phyloP scores from a whole-genome alignment of 1,140 invertebrate genomes.

The Triops cancriformis region DNA sequence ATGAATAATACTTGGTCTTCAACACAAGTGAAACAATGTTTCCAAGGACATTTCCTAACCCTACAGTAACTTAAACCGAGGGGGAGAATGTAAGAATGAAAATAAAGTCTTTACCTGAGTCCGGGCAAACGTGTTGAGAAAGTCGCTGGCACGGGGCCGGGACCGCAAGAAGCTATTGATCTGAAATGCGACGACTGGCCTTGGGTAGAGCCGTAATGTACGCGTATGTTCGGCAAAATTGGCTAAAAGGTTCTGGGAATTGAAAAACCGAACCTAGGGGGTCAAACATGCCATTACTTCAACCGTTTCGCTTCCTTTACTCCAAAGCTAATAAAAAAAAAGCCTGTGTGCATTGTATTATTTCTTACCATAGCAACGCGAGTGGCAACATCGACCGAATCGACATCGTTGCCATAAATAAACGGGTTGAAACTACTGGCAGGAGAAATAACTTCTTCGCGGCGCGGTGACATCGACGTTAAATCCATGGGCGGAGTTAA shows the following conservation, averaged over 20 bases:
- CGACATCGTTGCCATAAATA: slow-evolving; percentile 91
- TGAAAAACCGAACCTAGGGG: slow-evolving; percentile 85
- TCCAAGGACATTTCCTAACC: too few species aligned
- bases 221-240: slow-evolving; percentile 97
- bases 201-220: slow-evolving; percentile 88
- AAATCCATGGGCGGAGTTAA: slow-evolving; percentile 31
- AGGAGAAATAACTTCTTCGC: slow-evolving; percentile 29
- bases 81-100: too few species aligned
- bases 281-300: background rate
- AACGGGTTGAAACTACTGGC: slow-evolving; percentile 62
- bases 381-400: slow-evolving; percentile 97
- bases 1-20: too few species aligned
- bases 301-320: background rate
- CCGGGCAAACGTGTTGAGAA: slow-evolving; percentile 81
- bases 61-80: too few species aligned
- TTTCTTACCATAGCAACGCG: slow-evolving; percentile 86
- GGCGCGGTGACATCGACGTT: slow-evolving; percentile 30
- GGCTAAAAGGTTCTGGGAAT: slow-evolving; percentile 89
- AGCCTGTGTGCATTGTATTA: slow-evolving; percentile 17
- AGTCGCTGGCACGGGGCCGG: slow-evolving; percentile 59
- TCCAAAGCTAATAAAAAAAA: background rate
- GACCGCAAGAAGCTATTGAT: slow-evolving; percentile 95
- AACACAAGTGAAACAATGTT: too few species aligned
- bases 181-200: slow-evolving; percentile 98
- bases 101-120: slow-evolving; percentile 59